These are phyloP conservation scores for Tenebrosternarchus preto DNA, from an alignment of 2,113 vertebrate genomes.

Conservation along the genomic window DNA sequence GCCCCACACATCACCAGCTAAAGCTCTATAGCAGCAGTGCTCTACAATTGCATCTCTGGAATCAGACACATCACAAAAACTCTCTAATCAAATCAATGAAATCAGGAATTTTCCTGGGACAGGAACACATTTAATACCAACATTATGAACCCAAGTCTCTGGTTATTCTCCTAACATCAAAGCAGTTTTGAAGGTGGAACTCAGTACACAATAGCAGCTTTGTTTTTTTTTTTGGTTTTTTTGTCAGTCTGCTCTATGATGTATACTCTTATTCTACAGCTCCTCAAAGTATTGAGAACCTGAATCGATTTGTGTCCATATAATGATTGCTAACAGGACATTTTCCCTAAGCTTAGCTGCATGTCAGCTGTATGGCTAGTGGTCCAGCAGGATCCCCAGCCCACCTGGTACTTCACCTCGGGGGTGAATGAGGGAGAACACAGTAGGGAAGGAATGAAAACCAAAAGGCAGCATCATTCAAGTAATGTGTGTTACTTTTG, in stretches of 20 bases:
- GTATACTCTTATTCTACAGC: conserved; percentile 40
- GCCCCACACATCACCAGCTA: conserved; percentile 59
- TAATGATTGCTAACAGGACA: conserved; percentile 54
- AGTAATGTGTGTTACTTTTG: not conserved
- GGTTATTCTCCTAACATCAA: not conserved
- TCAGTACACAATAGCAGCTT: conserved; percentile 21
- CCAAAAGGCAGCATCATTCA: not conserved
- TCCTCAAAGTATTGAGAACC: conserved; percentile 43
- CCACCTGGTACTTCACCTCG: conserved; percentile 62
- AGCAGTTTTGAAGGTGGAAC: not conserved
- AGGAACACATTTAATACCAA: not conserved
- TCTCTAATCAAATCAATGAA: conserved; percentile 56
- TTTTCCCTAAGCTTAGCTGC: conserved; percentile 63
- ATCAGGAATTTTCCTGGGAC: not conserved
- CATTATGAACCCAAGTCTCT: not conserved
- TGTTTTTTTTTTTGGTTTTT: too few relatives aligned
- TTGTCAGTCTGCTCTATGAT: too few relatives aligned
- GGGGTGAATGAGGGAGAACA: not conserved
- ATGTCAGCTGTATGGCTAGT: conserved; percentile 59
- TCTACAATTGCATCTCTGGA: conserved; percentile 39
- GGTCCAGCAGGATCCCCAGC: conserved; percentile 51
- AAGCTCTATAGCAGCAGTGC: conserved; percentile 61
- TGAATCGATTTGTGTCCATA: conserved; percentile 54
- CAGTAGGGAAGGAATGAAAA: not conserved
- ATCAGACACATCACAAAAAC: too few relatives aligned